Base-by-base conservation (phyloP, 2,113 vertebrate genomes). In the Panthera uncia region DNA sequence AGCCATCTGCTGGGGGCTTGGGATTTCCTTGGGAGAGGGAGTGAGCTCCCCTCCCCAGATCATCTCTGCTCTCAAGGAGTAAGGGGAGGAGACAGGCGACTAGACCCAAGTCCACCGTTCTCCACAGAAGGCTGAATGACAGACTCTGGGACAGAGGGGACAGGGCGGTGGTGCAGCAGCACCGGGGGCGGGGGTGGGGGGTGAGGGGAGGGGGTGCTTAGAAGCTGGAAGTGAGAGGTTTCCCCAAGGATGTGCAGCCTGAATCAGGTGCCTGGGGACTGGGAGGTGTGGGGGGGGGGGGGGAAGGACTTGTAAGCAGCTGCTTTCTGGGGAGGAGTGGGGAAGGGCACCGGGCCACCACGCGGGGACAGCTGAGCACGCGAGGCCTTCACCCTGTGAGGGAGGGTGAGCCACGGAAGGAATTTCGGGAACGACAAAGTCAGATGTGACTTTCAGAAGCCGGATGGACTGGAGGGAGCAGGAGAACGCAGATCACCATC, bases 121-220 rank as follows among this genome's bases (percentile, higher is more conserved):
- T 50, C 27, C 36, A 65, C 27, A 79, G 18, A 65, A 19, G 33
- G 68, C 57, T 38, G 69, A 66, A 68, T 2, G 27, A 7, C 27
- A 11, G 55, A 8, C 78, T 16, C 50, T 4, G 1, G 69, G 23
- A 31, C 36, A 41, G 55, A 63, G 52, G 7, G 1, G 6, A 7
- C 5, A 14, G 1, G 31, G 13, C 0, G 1, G 7, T 0, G 2
- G 10, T 0, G 2, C 1, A 57, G 18, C 3, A 8, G 8, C 16
- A 5, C 9, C 21, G 36, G 68, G 61, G 45, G 19, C 6, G 33
- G 11, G 15, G n/a, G 45, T 1, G 45, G 45, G 7, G 45, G 45
- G 45, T 8, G 45, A 45, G 45, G 45, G 45, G 45, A 45, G 45
- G 45, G 7, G 21, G 65, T 18, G 45, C 73, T 52, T 29, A 78